Percentiles rank a stretch among this genome's conserved stretches.
Conservation (phyloP, 2,797 vertebrate genomes). For the Poecilia picta region DNA sequence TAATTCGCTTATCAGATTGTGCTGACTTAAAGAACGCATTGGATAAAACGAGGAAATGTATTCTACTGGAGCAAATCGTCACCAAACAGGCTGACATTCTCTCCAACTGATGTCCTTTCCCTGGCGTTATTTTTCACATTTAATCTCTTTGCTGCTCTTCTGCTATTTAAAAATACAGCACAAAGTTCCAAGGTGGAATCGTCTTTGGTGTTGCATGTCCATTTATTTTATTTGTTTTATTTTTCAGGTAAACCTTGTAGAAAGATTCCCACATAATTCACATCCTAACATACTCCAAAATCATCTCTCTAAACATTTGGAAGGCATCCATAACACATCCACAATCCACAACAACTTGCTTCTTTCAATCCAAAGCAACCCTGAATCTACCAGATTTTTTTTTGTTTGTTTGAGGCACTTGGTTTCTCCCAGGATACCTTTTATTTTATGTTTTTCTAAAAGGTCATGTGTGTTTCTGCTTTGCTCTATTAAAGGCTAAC, state of each 20-base stretch:
- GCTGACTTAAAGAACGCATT: not conserved
- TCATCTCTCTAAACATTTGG: not conserved
- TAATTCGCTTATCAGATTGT: not conserved
- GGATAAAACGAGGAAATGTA: not conserved
- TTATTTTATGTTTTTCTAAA: not conserved
- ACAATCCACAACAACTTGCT: not conserved
- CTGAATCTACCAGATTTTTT: not conserved
- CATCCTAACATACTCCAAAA: not conserved
- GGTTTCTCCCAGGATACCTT: not conserved
- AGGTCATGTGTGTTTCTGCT: not conserved
- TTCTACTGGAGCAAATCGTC: not conserved
- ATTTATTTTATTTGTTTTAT: not conserved
- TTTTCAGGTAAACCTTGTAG: not conserved
- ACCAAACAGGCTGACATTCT: not conserved
- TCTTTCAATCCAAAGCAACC: not conserved
- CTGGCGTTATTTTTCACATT: not conserved
- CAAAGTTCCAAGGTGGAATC: not conserved
- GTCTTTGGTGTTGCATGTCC: not conserved
- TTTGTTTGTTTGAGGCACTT: not conserved
- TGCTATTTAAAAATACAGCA: not conserved
- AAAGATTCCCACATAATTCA: not conserved
- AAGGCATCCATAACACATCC: not conserved
- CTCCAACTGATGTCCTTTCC: not conserved
- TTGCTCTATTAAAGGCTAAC: not conserved
- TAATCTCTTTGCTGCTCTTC: not conserved